Conservation (phyloP, 23 tunicate species). For the Botrylloides violaceus region DNA sequence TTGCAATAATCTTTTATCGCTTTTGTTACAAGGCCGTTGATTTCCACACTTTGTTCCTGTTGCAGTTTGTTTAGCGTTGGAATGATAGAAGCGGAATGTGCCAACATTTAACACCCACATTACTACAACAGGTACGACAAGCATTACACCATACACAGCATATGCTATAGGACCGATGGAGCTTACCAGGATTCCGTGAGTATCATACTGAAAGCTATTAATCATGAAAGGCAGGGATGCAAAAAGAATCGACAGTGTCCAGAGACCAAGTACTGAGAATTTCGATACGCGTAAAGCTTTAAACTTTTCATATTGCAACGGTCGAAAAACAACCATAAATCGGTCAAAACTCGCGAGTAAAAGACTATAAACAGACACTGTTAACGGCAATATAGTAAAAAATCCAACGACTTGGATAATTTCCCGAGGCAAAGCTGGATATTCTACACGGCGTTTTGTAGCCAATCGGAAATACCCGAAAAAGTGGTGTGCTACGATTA, state of each 20-base stretch:
- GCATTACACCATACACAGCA: conserved; percentile 27
- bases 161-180: conserved; percentile 27
- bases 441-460: not conserved
- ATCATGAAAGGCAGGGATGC: conserved; percentile 42
- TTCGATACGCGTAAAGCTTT: conserved; percentile 40
- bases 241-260: conserved; percentile 33
- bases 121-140: conserved; percentile 34
- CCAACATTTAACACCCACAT: conserved; percentile 45
- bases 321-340: conserved; percentile 42
- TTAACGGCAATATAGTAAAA: conserved; percentile 46
- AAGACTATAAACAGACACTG: conserved; percentile 51
- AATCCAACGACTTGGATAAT: conserved; percentile 26
- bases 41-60: not conserved
- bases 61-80: conserved; percentile 21
- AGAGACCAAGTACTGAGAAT: conserved; percentile 13
- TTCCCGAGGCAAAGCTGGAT: not conserved
- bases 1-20: conserved; percentile 39
- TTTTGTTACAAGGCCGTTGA: not conserved
- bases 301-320: conserved; percentile 42
- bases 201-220: conserved; percentile 23
- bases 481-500: not conserved
- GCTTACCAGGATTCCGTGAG: conserved; percentile 24
- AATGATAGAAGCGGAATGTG: conserved; percentile 26
- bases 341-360: conserved; percentile 61
- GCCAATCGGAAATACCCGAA: not conserved